These are phyloP conservation scores for Platygyra sinensis DNA, from an alignment of 64 coral and sea anemone species.

Conservation along the genomic window DNA sequence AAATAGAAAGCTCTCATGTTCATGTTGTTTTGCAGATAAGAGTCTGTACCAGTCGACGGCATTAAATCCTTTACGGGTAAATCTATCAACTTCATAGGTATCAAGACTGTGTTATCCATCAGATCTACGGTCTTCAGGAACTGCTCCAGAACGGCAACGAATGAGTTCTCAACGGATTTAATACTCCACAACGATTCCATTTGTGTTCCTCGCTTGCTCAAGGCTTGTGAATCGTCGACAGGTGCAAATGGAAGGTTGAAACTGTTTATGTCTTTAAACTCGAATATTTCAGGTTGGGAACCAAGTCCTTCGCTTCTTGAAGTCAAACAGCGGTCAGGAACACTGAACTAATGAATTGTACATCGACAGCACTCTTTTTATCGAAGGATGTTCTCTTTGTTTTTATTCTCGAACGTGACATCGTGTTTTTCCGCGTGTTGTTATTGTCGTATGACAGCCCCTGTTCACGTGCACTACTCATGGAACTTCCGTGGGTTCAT, in stretches of 20 bases:
- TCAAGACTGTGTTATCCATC: conserved; percentile 27
- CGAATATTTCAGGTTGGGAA: not conserved
- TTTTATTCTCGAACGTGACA: conserved; percentile 14
- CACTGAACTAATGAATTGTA: not conserved
- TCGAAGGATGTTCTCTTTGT: not conserved
- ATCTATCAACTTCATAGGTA: conserved; percentile 43
- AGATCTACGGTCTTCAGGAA: conserved; percentile 34
- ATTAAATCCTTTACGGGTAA: conserved; percentile 21
- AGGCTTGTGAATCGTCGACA: not conserved
- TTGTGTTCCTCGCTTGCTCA: not conserved
- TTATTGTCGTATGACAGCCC: not conserved
- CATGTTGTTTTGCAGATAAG: conserved; percentile 30
- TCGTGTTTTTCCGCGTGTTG: not conserved
- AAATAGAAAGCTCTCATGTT: conserved; percentile 47
- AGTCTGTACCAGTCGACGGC: conserved; percentile 6
- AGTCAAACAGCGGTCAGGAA: not conserved
- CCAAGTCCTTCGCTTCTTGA: not conserved
- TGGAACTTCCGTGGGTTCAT: not conserved
- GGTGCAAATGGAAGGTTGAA: not conserved
- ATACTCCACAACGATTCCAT: conserved; percentile 22
- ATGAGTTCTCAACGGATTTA: conserved; percentile 30
- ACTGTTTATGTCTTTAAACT: not conserved
- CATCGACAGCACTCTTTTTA: not conserved
- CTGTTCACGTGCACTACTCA: conserved; percentile 33
- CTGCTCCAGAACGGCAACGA: conserved; percentile 31